Evolutionary conservation across 1,140 invertebrate genomes (phyloP).

Genomic region (Artemia franciscana): DNA sequence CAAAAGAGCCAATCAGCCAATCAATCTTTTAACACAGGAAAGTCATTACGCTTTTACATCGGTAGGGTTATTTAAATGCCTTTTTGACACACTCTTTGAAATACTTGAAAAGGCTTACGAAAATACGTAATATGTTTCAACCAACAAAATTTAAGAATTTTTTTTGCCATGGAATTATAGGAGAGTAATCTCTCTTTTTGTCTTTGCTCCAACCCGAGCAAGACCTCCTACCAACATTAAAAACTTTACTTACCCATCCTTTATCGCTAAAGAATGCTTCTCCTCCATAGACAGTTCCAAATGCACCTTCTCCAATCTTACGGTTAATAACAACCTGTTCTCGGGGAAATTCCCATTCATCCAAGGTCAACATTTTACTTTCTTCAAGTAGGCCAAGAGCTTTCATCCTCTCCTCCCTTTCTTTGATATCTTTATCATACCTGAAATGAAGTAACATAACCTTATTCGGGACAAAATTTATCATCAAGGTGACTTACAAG

Average conservation of each 20-base stretch:
- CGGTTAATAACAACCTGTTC: constrained; percentile 71
- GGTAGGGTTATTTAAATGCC: too few relatives aligned
- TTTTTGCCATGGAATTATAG: too few relatives aligned
- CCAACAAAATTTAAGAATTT: neutral
- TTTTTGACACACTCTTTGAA: too few relatives aligned
- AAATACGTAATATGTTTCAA: neutral
- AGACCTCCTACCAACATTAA: neutral
- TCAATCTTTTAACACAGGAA: too few relatives aligned
- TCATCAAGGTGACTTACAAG: too few relatives aligned
- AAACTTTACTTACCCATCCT: constrained; percentile 32
- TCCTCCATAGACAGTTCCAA: constrained; percentile 65
- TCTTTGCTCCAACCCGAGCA: too few relatives aligned
- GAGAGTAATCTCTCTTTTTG: too few relatives aligned
- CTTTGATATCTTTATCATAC: constrained; percentile 41
- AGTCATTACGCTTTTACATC: too few relatives aligned
- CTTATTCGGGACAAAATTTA: neutral
- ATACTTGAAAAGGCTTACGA: too few relatives aligned
- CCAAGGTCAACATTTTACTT: constrained; percentile 29
- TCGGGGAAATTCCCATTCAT: constrained; percentile 64
- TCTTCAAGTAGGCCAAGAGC: constrained; percentile 33
- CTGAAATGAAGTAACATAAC: constrained; percentile 17
- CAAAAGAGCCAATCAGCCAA: too few relatives aligned
- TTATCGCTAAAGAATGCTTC: constrained; percentile 41
- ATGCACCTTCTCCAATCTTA: constrained; percentile 65
- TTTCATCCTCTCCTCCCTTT: constrained; percentile 43